phyloP scores from a whole-genome alignment of 2,113 vertebrate species.

The Muscicapa adusta region DNA sequence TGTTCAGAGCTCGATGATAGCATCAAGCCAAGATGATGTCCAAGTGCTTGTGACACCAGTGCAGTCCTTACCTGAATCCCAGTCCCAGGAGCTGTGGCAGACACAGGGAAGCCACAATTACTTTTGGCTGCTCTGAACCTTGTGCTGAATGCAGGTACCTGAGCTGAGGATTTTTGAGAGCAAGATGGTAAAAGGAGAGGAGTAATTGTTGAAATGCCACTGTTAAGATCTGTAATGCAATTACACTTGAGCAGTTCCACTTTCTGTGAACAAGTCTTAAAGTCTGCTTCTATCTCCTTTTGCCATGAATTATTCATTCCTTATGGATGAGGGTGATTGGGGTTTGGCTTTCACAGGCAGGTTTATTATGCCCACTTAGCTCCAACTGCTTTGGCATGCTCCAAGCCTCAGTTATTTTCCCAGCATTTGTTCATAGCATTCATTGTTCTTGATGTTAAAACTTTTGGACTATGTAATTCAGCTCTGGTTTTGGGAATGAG shows the following conservation, averaged over 20 bases:
- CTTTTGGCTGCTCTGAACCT: background rate
- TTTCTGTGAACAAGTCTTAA: slow-evolving; percentile 24
- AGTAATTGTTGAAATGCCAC: background rate
- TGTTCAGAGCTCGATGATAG: background rate
- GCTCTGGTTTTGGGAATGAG: background rate
- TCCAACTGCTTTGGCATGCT: slow-evolving; percentile 26
- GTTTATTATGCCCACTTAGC: slow-evolving; percentile 44
- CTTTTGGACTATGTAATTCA: background rate
- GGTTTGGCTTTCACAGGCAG: slow-evolving; percentile 34
- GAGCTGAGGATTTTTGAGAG: background rate
- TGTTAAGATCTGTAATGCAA: slow-evolving; percentile 34
- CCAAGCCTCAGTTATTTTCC: background rate
- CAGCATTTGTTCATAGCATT: background rate
- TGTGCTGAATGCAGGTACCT: background rate
- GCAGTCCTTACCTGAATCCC: background rate
- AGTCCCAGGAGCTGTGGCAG: background rate
- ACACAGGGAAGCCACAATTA: background rate
- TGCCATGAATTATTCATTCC: slow-evolving; percentile 39
- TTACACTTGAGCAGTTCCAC: slow-evolving; percentile 8
- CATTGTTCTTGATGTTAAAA: background rate
- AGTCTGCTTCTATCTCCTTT: slow-evolving; percentile 1
- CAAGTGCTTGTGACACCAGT: background rate
- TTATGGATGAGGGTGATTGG: slow-evolving; percentile 15
- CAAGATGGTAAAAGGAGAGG: background rate
- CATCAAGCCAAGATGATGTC: background rate